Evolutionary conservation across 2,888 invertebrate species (phyloP).

Genomic region (Agrilus biguttatus): DNA sequence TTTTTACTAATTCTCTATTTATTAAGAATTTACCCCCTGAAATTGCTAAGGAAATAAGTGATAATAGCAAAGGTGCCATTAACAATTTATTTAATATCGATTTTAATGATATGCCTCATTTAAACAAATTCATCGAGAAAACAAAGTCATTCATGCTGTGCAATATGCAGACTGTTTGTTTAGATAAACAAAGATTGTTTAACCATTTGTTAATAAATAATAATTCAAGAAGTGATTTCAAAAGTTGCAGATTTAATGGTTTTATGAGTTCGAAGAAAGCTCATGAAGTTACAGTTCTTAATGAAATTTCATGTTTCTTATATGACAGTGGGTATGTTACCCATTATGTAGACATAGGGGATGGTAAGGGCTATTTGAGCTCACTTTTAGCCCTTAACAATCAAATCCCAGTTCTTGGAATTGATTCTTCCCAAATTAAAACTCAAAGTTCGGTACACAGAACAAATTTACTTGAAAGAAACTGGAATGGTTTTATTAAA

Average conservation of each 20-base stretch:
- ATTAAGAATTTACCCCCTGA: constrained; percentile 37
- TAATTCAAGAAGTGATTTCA: too few relatives aligned
- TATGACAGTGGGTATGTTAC: constrained; percentile 22
- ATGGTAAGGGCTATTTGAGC: constrained; percentile 78
- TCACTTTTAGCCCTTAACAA: constrained; percentile 58
- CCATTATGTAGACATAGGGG: constrained; percentile 70
- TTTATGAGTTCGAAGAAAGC: constrained; percentile 71
- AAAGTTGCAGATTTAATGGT: constrained; percentile 34
- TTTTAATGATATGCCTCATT: constrained; percentile 12
- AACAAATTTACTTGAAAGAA: constrained; percentile 31
- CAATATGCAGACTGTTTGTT: constrained; percentile 29
- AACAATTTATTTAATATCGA: constrained; percentile 35
- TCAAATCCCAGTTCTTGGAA: constrained; percentile 58
- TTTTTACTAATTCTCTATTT: constrained; percentile 54
- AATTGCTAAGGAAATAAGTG: too few relatives aligned
- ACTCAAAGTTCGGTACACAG: constrained; percentile 50
- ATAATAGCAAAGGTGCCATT: constrained; percentile 25
- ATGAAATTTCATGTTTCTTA: constrained; percentile 42
- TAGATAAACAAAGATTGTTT: constrained; percentile 30
- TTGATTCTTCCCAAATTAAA: constrained; percentile 61
- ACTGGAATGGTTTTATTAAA: constrained; percentile 23
- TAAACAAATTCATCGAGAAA: constrained; percentile 19
- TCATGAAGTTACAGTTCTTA: constrained; percentile 62
- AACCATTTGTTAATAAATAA: background rate
- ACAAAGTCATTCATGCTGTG: constrained; percentile 18